Percentiles rank a stretch among this genome's conserved stretches.
phyloP scores from a whole-genome alignment of 35 echinoderm and acorn worm genomes.

The Apostichopus japonicus region DNA sequence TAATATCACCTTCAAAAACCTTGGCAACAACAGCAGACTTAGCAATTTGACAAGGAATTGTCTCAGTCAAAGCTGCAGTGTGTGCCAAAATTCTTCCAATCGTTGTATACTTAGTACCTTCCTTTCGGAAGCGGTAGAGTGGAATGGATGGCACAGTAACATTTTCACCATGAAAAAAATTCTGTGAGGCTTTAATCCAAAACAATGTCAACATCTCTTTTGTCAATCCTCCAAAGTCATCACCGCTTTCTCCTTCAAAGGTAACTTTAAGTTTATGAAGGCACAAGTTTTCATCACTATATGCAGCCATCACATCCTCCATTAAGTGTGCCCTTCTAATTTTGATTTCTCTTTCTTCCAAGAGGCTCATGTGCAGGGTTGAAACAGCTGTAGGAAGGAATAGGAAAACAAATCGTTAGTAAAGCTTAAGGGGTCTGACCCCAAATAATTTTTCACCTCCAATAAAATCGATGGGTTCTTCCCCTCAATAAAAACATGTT shows the following conservation, averaged over 20 bases:
- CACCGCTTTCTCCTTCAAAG: background rate
- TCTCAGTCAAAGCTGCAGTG: background rate
- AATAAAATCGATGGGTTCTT: no score
- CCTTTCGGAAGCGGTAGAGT: background rate
- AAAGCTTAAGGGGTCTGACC: no score
- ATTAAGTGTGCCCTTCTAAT: background rate
- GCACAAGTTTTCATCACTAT: background rate
- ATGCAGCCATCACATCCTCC: background rate
- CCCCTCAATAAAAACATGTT: no score
- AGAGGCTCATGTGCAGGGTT: background rate
- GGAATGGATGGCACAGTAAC: background rate
- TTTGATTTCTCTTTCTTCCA: background rate
- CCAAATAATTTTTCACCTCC: no score
- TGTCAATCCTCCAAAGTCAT: background rate
- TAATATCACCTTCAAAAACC: background rate
- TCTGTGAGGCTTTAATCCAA: background rate
- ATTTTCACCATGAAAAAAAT: background rate
- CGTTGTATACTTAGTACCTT: background rate
- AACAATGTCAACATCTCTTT: constrained; percentile 24
- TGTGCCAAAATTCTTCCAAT: background rate
- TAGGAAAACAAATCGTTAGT: no score
- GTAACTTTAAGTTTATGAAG: background rate
- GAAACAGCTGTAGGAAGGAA: background rate
- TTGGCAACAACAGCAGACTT: background rate
- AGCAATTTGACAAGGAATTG: background rate